Evolutionary conservation across 2,888 invertebrate species (phyloP), one percentile per base, ranked within the genome.

Genomic region (Oxytorus armatus): DNA sequence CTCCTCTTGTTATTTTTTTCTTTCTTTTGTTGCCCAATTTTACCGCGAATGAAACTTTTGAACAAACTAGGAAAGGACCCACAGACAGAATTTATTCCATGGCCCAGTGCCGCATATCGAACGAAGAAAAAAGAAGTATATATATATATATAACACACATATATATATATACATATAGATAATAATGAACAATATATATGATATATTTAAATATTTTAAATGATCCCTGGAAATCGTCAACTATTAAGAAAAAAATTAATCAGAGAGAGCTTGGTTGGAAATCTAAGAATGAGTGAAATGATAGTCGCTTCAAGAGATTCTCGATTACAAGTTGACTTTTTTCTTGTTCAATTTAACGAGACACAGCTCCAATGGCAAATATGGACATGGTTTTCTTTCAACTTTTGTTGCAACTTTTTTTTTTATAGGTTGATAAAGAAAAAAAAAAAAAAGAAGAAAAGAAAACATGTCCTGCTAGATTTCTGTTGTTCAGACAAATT

Each of bases 181-280:
- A 25, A 61, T 39, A 25, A 33, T 59, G 44, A 44, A 53, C 25
- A 25, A 55, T 74, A 14, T n/a, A n/a, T n/a, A n/a, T n/a, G n/a
- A n/a, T n/a, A 55, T 44, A 61, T 49, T 69, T 53, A 65, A 77
- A 72, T 77, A 72, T 77, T 65, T 47, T 49, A 8, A 39, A 55
- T 57, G 55, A 65, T 55, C 55, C 55, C 74, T 55, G 74, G 44
- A 53, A 39, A 74, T 65, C 39, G 61, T 72, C 25, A 59, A 59
- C 33, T 49, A 44, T 57, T 44, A 7, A 29, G 42, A 33, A 23
- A n/a, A n/a, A 47, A 55, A 74, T 44, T 65, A 47, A 73, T 63
- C 79, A 51, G 39, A 23, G 53, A 42, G 53, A 33, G 65, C 72
- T 55, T 29, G 59, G 61, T 61, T 66, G 21, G 14, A 42, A 72